Percentiles rank a stretch among this genome's conserved stretches.
These are phyloP conservation scores for Sipha maydis DNA, from an alignment of 2,888 invertebrate genomes.

Conservation along the genomic window DNA sequence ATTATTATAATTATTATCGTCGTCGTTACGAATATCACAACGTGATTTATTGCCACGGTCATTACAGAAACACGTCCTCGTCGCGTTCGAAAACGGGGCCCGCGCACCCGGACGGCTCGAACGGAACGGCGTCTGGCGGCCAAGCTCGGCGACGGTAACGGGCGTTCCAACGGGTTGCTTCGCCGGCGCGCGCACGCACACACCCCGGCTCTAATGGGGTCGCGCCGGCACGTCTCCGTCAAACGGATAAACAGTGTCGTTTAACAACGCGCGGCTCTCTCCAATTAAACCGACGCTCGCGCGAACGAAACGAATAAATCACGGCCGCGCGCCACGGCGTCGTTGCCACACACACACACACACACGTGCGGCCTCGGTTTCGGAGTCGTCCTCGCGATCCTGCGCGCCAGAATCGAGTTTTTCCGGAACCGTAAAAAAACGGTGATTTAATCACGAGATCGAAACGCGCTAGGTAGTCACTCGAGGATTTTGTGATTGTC, in stretches of 20 bases:
- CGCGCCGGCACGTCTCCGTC: conserved; percentile 22
- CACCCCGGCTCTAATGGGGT: background rate
- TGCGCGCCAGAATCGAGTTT: too few relatives aligned
- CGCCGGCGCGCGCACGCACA: background rate
- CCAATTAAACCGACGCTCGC: conserved; percentile 40
- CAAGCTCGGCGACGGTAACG: background rate
- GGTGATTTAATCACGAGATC: too few relatives aligned
- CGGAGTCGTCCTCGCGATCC: background rate
- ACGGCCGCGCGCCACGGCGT: background rate
- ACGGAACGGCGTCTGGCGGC: background rate
- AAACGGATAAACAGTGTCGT: conserved; percentile 50
- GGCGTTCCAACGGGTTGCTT: background rate
- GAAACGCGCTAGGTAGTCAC: too few relatives aligned
- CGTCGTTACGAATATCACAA: too few relatives aligned
- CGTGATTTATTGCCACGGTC: conserved; percentile 17
- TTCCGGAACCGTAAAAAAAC: too few relatives aligned
- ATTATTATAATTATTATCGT: background rate
- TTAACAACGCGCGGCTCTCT: conserved; percentile 35
- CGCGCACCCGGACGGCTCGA: background rate
- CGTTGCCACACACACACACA: background rate
- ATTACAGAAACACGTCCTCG: background rate
- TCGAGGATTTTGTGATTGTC: too few relatives aligned
- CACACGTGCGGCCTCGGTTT: background rate
- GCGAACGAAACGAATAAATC: conserved; percentile 25
- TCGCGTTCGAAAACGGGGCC: too few relatives aligned